Conservation (phyloP, 2,888 invertebrate species). For the Gortyna flavago region DNA sequence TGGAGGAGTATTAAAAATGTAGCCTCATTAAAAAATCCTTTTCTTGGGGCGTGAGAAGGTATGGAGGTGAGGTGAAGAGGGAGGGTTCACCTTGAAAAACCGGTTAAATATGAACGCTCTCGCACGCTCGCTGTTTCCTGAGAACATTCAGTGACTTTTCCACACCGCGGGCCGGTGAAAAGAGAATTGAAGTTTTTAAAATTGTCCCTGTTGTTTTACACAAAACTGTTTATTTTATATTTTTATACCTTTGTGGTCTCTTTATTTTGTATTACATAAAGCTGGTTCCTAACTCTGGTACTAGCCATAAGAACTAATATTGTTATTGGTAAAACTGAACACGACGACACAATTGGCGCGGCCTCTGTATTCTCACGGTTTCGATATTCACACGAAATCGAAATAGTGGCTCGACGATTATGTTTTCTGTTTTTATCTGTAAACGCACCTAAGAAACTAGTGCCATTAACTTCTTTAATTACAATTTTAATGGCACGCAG, state of each 20-base stretch:
- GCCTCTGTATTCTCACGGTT: not conserved
- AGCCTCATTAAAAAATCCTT: slow-evolving; percentile 65
- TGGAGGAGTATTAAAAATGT: slow-evolving; percentile 64
- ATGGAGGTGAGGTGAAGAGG: not conserved
- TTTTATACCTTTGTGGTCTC: not conserved
- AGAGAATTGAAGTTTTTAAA: slow-evolving; percentile 33
- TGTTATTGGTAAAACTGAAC: not conserved
- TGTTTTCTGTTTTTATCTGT: not conserved
- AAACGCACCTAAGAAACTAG: not conserved
- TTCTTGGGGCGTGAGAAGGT: slow-evolving; percentile 41
- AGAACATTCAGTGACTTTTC: slow-evolving; percentile 42
- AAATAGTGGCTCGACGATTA: not conserved
- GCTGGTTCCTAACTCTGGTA: too few species aligned
- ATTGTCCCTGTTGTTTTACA: slow-evolving; percentile 17
- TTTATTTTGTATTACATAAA: slow-evolving; percentile 4
- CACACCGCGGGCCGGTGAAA: not conserved
- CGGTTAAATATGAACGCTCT: slow-evolving; percentile 68
- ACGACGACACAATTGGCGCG: not conserved
- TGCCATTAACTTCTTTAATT: too few species aligned
- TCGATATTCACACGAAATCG: not conserved
- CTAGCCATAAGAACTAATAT: not conserved
- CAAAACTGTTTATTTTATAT: slow-evolving; percentile 12
- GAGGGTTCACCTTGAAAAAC: slow-evolving; percentile 59
- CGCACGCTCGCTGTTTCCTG: slow-evolving; percentile 42
- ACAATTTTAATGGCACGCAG: not conserved